These are phyloP conservation scores for Protaetia brevitarsis DNA, from an alignment of 1,140 invertebrate genomes.

Conservation along the genomic window DNA sequence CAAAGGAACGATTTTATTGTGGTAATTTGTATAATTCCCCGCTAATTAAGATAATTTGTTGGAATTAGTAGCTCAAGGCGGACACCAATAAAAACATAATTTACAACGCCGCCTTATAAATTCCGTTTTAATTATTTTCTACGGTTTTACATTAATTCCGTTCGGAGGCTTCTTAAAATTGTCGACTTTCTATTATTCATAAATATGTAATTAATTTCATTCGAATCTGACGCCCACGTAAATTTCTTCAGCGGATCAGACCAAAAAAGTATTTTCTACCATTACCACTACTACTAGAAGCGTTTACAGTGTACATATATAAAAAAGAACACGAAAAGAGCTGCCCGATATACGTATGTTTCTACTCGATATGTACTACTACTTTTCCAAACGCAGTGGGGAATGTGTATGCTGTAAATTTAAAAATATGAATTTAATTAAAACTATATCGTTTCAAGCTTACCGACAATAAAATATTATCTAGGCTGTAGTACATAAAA, in stretches of 20 bases:
- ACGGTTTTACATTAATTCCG: conserved; percentile 1
- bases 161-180: neutral
- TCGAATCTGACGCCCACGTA: neutral
- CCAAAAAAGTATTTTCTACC: neutral
- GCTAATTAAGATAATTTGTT: conserved; percentile 17
- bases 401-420: too few relatives aligned
- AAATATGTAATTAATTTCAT: conserved; percentile 18
- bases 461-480: too few relatives aligned
- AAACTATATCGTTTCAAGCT: too few relatives aligned
- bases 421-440: too few relatives aligned
- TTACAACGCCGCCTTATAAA: conserved; percentile 6
- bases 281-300: neutral
- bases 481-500: too few relatives aligned
- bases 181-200: conserved; percentile 6
- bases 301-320: too few relatives aligned
- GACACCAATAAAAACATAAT: conserved; percentile 7
- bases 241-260: conserved; percentile 2
- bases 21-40: conserved; percentile 10
- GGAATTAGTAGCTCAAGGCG: conserved; percentile 13
- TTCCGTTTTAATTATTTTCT: conserved; percentile 15
- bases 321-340: too few relatives aligned
- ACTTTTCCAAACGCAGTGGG: too few relatives aligned
- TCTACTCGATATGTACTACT: too few relatives aligned
- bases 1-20: neutral
- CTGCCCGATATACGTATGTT: too few relatives aligned